These are phyloP conservation scores for Trichonephila inaurata DNA, from an alignment of 1,140 invertebrate genomes.

Conservation along the genomic window DNA sequence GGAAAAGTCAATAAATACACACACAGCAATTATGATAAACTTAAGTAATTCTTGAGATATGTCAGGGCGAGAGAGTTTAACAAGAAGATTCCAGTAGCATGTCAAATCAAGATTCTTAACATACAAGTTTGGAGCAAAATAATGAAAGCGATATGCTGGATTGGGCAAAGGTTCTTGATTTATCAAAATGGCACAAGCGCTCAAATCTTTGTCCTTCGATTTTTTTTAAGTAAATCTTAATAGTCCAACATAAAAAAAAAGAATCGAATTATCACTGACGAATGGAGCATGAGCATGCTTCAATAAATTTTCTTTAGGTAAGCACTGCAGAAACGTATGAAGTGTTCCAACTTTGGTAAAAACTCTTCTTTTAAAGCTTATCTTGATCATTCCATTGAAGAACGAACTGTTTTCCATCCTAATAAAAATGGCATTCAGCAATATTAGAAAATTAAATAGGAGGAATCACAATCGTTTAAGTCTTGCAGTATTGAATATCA, in stretches of 20 bases:
- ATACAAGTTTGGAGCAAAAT: not conserved
- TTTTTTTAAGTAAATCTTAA: not conserved
- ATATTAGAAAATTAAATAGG: too few relatives aligned
- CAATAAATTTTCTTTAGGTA: not conserved
- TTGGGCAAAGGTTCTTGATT: not conserved
- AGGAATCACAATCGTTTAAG: too few relatives aligned
- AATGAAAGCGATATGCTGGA: not conserved
- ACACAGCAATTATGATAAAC: not conserved
- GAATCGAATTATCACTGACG: not conserved
- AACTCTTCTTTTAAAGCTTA: too few relatives aligned
- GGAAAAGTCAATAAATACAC: conserved; percentile 9
- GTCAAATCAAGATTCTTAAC: not conserved
- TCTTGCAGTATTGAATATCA: too few relatives aligned
- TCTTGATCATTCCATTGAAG: too few relatives aligned
- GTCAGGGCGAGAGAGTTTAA: not conserved
- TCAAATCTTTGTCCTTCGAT: not conserved
- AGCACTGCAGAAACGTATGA: not conserved
- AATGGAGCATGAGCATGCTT: not conserved
- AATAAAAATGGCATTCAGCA: too few relatives aligned
- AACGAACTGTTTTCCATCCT: too few relatives aligned
- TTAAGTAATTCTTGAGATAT: conserved; percentile 15
- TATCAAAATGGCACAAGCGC: conserved; percentile 12
- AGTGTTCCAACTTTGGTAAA: too few relatives aligned
- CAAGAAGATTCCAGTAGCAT: not conserved
- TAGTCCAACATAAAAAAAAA: not conserved